Conservation (phyloP, 2,113 vertebrate genomes). For the Castor canadensis region DNA sequence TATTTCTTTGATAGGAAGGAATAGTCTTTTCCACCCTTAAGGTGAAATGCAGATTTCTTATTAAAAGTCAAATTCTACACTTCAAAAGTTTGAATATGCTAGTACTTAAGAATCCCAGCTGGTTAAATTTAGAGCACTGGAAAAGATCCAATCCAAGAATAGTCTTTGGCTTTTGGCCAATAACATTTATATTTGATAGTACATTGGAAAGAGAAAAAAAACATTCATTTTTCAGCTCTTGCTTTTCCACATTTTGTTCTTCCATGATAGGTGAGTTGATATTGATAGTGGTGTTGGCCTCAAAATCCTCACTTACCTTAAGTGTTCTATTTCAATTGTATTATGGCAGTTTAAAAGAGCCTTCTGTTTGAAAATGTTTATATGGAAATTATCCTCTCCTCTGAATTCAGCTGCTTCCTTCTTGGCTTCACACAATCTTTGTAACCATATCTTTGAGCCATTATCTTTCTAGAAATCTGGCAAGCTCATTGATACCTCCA, state of each 20-base stretch:
- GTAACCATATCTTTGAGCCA: background rate
- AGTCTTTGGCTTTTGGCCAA: conserved; percentile 53
- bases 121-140: conserved; percentile 70
- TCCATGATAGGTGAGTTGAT: background rate
- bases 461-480: background rate
- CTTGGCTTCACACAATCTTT: background rate
- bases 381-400: background rate
- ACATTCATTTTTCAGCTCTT: conserved; percentile 2
- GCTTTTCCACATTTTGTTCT: conserved; percentile 18
- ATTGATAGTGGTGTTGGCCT: background rate
- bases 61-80: conserved; percentile 64
- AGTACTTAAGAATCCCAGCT: conserved; percentile 52
- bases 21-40: background rate
- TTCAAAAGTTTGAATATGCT: conserved; percentile 57
- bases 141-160: conserved; percentile 66
- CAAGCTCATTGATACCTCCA: background rate
- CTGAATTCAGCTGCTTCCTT: background rate
- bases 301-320: background rate
- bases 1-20: background rate
- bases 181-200: conserved; percentile 67
- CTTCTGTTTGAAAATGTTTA: conserved; percentile 25
- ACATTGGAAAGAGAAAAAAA: conserved; percentile 18
- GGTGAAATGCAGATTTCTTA: conserved; percentile 52
- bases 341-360: background rate
- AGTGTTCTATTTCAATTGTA: background rate